Evolutionary conservation across 1,140 invertebrate species (phyloP).

Genomic region (Triops longicaudatus): DNA sequence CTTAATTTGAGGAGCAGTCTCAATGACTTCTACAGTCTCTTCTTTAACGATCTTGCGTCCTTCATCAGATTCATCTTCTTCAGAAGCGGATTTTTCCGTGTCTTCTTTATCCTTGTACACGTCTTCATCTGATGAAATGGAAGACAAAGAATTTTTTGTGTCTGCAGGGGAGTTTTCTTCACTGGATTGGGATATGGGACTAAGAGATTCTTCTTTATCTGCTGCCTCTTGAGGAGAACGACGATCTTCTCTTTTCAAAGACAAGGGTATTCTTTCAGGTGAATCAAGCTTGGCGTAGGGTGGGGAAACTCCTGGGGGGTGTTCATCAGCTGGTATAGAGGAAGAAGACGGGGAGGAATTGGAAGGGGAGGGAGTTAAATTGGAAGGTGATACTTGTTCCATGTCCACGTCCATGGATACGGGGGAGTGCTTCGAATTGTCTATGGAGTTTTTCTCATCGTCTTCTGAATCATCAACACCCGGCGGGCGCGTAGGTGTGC

Average conservation of each 20-base stretch:
- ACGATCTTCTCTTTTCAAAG: neutral
- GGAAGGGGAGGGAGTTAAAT: constrained; percentile 27
- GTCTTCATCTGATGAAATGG: constrained; percentile 46
- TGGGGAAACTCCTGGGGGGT: neutral
- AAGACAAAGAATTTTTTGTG: constrained; percentile 32
- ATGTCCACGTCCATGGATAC: constrained; percentile 30
- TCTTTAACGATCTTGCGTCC: no score
- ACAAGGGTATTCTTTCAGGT: no score
- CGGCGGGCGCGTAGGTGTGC: neutral
- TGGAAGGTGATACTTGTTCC: constrained; percentile 29
- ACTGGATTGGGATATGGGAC: constrained; percentile 34
- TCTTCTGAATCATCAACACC: neutral
- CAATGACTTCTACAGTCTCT: neutral
- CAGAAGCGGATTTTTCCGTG: constrained; percentile 13
- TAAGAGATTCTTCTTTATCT: constrained; percentile 41
- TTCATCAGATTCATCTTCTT: neutral
- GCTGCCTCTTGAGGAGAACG: constrained; percentile 34
- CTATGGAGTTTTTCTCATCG: constrained; percentile 27
- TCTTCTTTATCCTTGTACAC: constrained; percentile 49
- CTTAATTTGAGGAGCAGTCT: no score
- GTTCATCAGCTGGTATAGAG: neutral
- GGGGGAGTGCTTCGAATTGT: constrained; percentile 32
- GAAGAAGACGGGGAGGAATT: constrained; percentile 18
- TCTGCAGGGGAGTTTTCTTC: constrained; percentile 36
- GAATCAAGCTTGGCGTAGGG: neutral